Evolutionary conservation across 2,888 invertebrate genomes (phyloP), one percentile per base, ranked within the genome.

Genomic region (Cetonia aurata): DNA sequence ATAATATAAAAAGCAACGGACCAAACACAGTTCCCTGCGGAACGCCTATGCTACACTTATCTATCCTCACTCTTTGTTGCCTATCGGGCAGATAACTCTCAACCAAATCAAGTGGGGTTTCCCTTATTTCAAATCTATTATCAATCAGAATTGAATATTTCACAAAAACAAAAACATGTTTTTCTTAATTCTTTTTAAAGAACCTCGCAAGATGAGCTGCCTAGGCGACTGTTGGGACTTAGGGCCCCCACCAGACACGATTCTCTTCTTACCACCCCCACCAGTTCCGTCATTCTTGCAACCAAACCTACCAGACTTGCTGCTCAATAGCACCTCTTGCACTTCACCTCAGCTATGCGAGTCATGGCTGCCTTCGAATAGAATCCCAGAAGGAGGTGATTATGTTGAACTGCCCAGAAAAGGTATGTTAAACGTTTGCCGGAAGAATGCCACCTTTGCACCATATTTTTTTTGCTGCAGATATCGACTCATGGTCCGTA

Each of bases 251-350:
- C 95, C 95, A 0, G 93, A 95, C 84, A 91, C 89, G 71, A 94
- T 95, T 75, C 86, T 94, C 66, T 91, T 91, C 78, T 91, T 95
- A 87, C 95, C 95, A 6, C 95, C 95, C 50, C 95, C 95, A 0
- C 95, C 95, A 0, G 86, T 93, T 75, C 95, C 95, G 2, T 88
- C 91, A 0, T 94, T 94, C 84, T 86, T 95, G 67, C 87, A 88
- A 75, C 85, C 86, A 65, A 80, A 82, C 67, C 74, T 86, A 70
- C 84, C 86, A 8, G 82, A 83, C 74, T 75, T 82, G 25, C 74
- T 81, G 56, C 89, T 89, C 80, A 86, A 88, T 73, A 88, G 89
- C 13, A 90, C 90, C 44, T 89, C 91, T 0, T 91, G 92, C 80
- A 87, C 89, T 62, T 89, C 91, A 2, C 84, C 87, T n/a, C 86